phyloP scores from a whole-genome alignment of 2,113 vertebrate species.

The Calyptommatus sinebrachiatus region DNA sequence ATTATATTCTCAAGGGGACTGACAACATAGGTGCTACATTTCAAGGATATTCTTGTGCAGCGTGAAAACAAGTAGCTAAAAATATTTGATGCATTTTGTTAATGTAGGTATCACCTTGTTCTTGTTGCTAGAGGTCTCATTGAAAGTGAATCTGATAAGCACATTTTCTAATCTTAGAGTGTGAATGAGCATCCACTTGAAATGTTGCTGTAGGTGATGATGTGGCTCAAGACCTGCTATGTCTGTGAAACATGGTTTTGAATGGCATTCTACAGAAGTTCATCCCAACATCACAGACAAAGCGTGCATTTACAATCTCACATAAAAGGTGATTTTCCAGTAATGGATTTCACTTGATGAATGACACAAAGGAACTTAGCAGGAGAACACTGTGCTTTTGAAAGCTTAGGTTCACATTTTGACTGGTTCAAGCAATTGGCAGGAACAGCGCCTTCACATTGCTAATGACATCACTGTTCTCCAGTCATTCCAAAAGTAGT shows the following conservation, averaged over 20 bases:
- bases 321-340: not conserved
- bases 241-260: not conserved
- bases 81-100: slow-evolving; percentile 20
- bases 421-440: too few species aligned
- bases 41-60: slow-evolving; percentile 37
- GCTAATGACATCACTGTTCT: too few species aligned
- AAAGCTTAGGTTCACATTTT: not conserved
- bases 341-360: not conserved
- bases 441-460: too few species aligned
- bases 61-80: slow-evolving; percentile 37
- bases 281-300: not conserved
- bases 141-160: slow-evolving; percentile 10
- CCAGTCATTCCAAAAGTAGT: too few species aligned
- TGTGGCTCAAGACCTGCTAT: not conserved
- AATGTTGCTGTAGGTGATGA: not conserved
- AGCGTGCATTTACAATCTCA: not conserved
- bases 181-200: slow-evolving; percentile 21
- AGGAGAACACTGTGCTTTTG: not conserved
- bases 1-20: slow-evolving; percentile 38
- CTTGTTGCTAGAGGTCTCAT: not conserved
- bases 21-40: slow-evolving; percentile 46
- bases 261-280: not conserved
- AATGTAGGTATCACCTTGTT: slow-evolving; percentile 10
- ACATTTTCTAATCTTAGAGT: slow-evolving; percentile 28
- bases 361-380: not conserved